A percentile compares a stretch with the other conserved stretches of the same genome.
phyloP scores from a whole-genome alignment of 2,797 vertebrate genomes.

The Anomalospiza imberbis region DNA sequence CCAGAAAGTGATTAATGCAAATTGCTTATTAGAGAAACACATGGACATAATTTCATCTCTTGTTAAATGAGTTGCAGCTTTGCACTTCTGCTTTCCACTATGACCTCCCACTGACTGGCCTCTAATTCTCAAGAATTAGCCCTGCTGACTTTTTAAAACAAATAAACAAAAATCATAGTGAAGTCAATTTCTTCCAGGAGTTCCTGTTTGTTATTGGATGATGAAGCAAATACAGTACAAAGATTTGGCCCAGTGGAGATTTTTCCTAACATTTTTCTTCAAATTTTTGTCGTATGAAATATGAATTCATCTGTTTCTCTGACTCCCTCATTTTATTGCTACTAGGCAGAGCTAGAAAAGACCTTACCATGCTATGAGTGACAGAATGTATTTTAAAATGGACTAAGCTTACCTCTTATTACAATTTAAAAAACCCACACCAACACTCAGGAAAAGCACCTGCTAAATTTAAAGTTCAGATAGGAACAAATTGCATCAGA shows the following conservation, averaged over 20 bases:
- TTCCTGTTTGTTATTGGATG: neutral
- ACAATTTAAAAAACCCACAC: too few species aligned
- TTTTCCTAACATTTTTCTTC: neutral
- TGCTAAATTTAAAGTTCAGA: neutral
- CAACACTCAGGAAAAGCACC: neutral
- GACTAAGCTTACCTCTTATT: neutral
- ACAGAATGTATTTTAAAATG: neutral
- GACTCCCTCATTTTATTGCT: neutral
- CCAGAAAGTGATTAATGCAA: slow-evolving; percentile 23
- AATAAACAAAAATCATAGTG: neutral
- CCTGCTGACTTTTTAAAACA: neutral
- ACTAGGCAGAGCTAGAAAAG: neutral
- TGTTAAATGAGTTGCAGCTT: neutral
- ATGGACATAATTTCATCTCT: neutral
- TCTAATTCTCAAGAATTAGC: neutral
- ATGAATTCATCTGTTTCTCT: neutral
- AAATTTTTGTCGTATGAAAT: neutral
- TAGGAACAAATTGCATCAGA: neutral
- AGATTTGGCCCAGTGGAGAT: neutral
- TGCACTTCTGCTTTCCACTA: neutral
- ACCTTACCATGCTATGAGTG: neutral
- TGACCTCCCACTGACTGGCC: neutral
- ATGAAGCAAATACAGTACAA: neutral
- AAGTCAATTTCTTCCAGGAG: neutral
- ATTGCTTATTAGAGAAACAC: slow-evolving; percentile 1